Evolutionary conservation across 2,888 invertebrate genomes (phyloP).

Genomic region (Noctua janthe): DNA sequence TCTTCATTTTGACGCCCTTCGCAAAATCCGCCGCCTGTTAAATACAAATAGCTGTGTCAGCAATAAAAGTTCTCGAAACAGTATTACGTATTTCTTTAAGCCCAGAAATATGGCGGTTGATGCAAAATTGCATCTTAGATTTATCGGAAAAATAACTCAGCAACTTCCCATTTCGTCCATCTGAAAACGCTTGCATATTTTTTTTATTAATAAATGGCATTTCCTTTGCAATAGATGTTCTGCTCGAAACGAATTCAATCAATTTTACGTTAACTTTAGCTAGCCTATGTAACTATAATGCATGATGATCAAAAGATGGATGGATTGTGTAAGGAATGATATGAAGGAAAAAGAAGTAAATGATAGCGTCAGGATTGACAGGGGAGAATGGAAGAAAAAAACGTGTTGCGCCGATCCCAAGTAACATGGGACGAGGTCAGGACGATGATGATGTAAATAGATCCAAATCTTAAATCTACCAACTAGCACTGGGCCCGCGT

Average conservation of each 20-base stretch:
- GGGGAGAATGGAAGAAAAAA: too few relatives aligned
- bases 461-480: not conserved
- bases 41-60: constrained; percentile 22
- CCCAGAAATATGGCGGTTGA: constrained; percentile 3
- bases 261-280: not conserved
- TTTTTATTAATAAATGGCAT: not conserved
- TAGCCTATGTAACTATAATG: not conserved
- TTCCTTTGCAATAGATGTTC: not conserved
- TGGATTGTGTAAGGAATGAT: too few relatives aligned
- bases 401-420: too few relatives aligned
- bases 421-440: too few relatives aligned
- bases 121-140: constrained; percentile 5
- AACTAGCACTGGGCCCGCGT: not conserved
- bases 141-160: constrained; percentile 15
- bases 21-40: constrained; percentile 11
- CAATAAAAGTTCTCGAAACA: constrained; percentile 12
- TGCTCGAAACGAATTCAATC: not conserved
- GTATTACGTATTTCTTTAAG: constrained; percentile 3
- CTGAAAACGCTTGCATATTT: constrained; percentile 14
- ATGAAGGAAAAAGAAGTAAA: too few relatives aligned
- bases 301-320: too few relatives aligned
- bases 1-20: constrained; percentile 41
- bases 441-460: not conserved
- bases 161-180: not conserved
- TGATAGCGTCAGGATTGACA: too few relatives aligned